phyloP scores from a whole-genome alignment of 2,888 invertebrate genomes.

The Acanthacorydalis orientalis region DNA sequence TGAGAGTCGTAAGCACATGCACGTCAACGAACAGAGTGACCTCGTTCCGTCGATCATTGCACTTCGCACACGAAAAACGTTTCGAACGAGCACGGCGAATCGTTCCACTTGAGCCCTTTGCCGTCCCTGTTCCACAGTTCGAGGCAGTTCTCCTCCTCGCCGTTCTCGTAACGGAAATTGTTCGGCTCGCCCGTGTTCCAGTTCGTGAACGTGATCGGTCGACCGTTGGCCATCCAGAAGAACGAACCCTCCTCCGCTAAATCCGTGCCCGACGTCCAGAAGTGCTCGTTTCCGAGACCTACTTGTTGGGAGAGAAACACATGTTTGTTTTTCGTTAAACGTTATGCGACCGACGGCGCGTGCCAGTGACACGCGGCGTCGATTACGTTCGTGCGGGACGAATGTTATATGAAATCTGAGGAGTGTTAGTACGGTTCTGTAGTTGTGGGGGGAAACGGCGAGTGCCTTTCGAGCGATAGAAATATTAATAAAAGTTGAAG shows the following conservation, averaged over 20 bases:
- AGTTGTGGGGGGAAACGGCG: too few relatives aligned
- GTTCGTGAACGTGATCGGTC: constrained; percentile 77
- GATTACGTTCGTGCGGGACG: too few relatives aligned
- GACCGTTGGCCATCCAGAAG: constrained; percentile 86
- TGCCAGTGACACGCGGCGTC: too few relatives aligned
- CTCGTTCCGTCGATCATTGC: constrained; percentile 18
- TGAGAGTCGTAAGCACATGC: too few relatives aligned
- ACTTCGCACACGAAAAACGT: constrained; percentile 87
- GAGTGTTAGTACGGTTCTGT: too few relatives aligned
- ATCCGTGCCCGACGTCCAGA: constrained; percentile 87
- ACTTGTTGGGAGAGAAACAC: constrained; percentile 8
- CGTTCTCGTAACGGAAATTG: constrained; percentile 85
- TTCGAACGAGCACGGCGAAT: constrained; percentile 84
- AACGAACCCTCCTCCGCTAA: constrained; percentile 80
- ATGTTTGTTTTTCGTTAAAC: too few relatives aligned
- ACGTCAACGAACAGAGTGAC: too few relatives aligned
- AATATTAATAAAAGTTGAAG: too few relatives aligned
- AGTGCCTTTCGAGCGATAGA: too few relatives aligned
- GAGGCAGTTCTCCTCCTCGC: constrained; percentile 82
- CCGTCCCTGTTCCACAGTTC: constrained; percentile 86
- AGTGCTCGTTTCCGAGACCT: constrained; percentile 81
- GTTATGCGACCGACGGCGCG: too few relatives aligned
- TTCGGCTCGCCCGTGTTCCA: constrained; percentile 91
- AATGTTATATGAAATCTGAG: too few relatives aligned
- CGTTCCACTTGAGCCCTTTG: constrained; percentile 86